Evolutionary conservation across 2,888 invertebrate genomes (phyloP).

Genomic region (Dicycla oo): DNA sequence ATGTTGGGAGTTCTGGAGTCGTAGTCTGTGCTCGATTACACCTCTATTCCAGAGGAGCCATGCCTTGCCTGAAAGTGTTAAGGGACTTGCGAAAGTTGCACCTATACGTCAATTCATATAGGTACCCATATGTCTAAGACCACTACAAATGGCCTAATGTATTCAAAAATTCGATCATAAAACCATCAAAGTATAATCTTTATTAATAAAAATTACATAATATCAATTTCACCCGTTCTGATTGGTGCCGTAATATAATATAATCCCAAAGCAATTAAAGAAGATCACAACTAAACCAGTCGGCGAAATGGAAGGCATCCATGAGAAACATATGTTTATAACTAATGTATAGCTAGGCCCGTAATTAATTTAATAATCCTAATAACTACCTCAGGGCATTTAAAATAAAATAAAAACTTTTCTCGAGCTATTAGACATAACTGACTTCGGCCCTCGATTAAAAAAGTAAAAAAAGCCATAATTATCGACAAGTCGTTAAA

Average conservation of each 20-base stretch:
- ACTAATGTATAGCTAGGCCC: constrained; percentile 61
- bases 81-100: constrained; percentile 59
- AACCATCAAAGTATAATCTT: constrained; percentile 44
- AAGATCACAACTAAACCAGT: constrained; percentile 64
- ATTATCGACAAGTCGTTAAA: constrained; percentile 75
- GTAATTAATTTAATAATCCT: constrained; percentile 83
- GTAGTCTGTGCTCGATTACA: neutral
- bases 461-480: constrained; percentile 70
- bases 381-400: constrained; percentile 76
- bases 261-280: constrained; percentile 62
- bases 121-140: constrained; percentile 23
- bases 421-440: constrained; percentile 82
- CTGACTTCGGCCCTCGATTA: constrained; percentile 78
- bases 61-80: constrained; percentile 33
- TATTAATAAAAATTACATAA: constrained; percentile 62
- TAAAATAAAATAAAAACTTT: constrained; percentile 80
- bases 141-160: constrained; percentile 27
- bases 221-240: constrained; percentile 53
- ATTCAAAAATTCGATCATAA: constrained; percentile 40
- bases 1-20: neutral
- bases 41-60: neutral
- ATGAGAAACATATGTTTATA: constrained; percentile 69
- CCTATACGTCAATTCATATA: constrained; percentile 45
- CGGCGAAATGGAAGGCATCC: constrained; percentile 61
- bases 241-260: constrained; percentile 56